Evolutionary conservation across 1,140 invertebrate species (phyloP), one percentile per base, ranked within the genome.

Genomic region (Drosophila persimilis): DNA sequence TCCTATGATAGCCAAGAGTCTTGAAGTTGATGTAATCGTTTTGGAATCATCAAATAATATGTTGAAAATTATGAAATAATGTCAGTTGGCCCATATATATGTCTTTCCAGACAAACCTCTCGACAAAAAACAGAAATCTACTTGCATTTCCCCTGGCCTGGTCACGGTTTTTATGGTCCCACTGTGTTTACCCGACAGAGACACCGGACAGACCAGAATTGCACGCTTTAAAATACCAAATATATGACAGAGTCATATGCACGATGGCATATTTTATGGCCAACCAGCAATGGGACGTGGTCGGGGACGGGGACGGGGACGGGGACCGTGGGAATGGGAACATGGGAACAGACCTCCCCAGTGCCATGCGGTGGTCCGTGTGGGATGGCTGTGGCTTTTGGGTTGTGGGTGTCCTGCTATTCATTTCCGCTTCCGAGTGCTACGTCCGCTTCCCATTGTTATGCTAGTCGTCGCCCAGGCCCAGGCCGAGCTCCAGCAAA

Each of bases 341-440:
- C 35, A 39, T 39, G 35, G 35, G 35, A 47, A 31, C 9, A 29
- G 11, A 39, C 35, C 31, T 39, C 9, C 11, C 13, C 15, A 31
- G 24, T 2, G 22, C 41, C n/a, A 60, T 17, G 17, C 39, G 56
- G 53, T 45, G 56, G 53, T 45, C 39, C 29, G n/a, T 54, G 51
- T 57, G 54, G 39, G 41, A 31, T 65, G 43, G 45, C n/a, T 51
- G 57, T 26, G 39, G 51, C 26, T 58, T 51, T 77, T 62, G 31
- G 69, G 61, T 50, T 71, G 80, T 85, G 72, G 63, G 66, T 69
- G 67, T 73, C 76, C 61, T 85, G 77, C 77, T 77, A 77, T 80
- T 85, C 73, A 85, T 85, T 85, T 85, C 80, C 76, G 64, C 60
- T 77, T 80, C 80, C 80, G 76, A 85, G 80, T 85, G 57, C 67